phyloP scores from a whole-genome alignment of 2,797 vertebrate species.

The Astyanax mexicanus region DNA sequence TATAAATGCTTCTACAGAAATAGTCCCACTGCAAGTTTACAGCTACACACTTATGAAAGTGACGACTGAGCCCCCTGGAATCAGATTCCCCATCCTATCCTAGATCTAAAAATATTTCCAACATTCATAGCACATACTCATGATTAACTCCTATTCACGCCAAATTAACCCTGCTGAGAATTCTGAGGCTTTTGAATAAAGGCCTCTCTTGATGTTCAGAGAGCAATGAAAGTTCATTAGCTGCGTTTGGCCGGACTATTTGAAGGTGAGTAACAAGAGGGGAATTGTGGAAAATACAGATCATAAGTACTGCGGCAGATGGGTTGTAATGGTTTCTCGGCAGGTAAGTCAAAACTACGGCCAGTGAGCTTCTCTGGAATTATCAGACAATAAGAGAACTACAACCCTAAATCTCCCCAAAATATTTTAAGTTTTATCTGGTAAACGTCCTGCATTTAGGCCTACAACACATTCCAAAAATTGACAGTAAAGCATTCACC shows the following conservation, averaged over 20 bases:
- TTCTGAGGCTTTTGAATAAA: slow-evolving; percentile 49
- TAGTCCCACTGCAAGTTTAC: not conserved
- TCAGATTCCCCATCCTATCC: slow-evolving; percentile 34
- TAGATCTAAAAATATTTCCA: slow-evolving; percentile 46
- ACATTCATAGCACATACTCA: slow-evolving; percentile 22
- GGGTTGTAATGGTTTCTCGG: slow-evolving; percentile 58
- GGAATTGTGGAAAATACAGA: slow-evolving; percentile 46
- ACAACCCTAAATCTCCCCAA: too few relatives aligned
- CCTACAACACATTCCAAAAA: too few relatives aligned
- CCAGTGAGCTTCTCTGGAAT: not conserved
- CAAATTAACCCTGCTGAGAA: slow-evolving; percentile 35
- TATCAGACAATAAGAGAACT: not conserved
- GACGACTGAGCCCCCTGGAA: not conserved
- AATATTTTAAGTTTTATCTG: too few relatives aligned
- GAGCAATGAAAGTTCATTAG: slow-evolving; percentile 56
- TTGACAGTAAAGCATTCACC: too few relatives aligned
- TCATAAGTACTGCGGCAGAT: slow-evolving; percentile 67
- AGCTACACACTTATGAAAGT: not conserved
- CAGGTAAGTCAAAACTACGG: slow-evolving; percentile 1
- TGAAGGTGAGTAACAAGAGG: slow-evolving; percentile 24
- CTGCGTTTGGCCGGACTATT: slow-evolving; percentile 46
- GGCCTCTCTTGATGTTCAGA: slow-evolving; percentile 40
- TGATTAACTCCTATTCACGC: slow-evolving; percentile 39
- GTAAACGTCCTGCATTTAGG: too few relatives aligned
- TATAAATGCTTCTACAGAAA: not conserved